Conservation (phyloP, 2,888 invertebrate species). For the Theodoxus fluviatilis region DNA sequence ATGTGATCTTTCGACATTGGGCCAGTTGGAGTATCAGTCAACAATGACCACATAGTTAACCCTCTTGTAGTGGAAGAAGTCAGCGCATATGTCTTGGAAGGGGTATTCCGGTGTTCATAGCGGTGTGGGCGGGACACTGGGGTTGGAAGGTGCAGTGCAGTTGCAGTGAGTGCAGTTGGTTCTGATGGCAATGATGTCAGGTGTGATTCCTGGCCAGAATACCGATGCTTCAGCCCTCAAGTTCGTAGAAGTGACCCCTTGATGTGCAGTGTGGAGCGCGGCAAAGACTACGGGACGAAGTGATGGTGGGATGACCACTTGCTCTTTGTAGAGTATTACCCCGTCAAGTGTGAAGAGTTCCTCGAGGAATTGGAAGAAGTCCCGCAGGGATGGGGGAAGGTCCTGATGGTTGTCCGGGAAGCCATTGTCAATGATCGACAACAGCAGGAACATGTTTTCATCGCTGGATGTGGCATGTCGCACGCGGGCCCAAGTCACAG, state of each 20-base stretch:
- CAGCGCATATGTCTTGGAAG: conserved; percentile 26
- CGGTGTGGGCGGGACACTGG: conserved; percentile 34
- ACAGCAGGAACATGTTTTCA: conserved; percentile 9
- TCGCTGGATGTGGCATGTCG: conserved; percentile 28
- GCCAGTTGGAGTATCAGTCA: conserved; percentile 42
- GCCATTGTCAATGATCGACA: conserved; percentile 26
- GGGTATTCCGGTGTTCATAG: conserved; percentile 35
- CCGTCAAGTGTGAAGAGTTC: conserved; percentile 29
- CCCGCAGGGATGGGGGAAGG: no score
- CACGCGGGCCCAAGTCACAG: conserved; percentile 32
- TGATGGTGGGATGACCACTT: conserved; percentile 39
- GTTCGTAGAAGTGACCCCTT: conserved; percentile 38
- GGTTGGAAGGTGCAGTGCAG: conserved; percentile 37
- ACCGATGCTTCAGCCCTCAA: conserved; percentile 40
- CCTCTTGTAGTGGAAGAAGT: conserved; percentile 26
- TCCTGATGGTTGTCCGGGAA: no score
- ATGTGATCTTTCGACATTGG: conserved; percentile 26
- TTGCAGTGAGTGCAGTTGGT: conserved; percentile 32
- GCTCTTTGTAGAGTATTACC: conserved; percentile 35
- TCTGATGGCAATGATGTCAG: conserved; percentile 13
- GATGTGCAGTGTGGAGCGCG: conserved; percentile 43
- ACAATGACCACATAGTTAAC: conserved; percentile 39
- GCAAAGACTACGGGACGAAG: conserved; percentile 32
- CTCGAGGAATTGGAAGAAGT: conserved; percentile 27
- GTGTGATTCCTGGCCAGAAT: conserved; percentile 37